Evolutionary conservation across 2,797 vertebrate genomes (phyloP).

Genomic region (Falco berigora): DNA sequence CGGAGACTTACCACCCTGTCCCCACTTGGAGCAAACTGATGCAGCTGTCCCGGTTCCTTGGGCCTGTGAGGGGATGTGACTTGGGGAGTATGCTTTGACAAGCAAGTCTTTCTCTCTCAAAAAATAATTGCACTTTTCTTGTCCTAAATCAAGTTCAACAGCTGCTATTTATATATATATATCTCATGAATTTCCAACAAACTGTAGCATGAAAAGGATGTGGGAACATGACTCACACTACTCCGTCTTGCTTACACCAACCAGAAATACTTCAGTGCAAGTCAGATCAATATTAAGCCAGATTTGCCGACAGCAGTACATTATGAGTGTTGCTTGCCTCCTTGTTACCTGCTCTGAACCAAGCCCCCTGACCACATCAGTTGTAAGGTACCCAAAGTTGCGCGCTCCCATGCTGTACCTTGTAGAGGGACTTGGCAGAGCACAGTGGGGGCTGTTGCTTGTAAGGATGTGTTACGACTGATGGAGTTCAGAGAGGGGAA

Average conservation of each 20-base stretch:
- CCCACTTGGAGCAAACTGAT: neutral
- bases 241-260: neutral
- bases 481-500: neutral
- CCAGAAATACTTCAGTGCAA: neutral
- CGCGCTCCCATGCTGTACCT: neutral
- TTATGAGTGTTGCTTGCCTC: neutral
- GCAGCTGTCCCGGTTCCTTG: neutral
- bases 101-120: neutral
- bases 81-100: neutral
- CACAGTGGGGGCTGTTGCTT: rapidly evolving
- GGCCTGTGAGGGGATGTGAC: neutral
- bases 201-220: neutral
- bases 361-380: neutral
- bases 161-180: neutral
- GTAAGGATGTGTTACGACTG: neutral
- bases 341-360: neutral
- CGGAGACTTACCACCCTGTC: neutral
- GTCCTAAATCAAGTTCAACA: neutral
- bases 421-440: neutral
- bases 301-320: neutral
- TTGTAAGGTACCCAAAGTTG: neutral
- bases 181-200: neutral
- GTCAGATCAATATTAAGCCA: neutral
- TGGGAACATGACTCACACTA: neutral
- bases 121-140: neutral